These are phyloP conservation scores for Phylloscopus whistleri DNA, from an alignment of 2,113 vertebrate genomes.

Conservation along the genomic window DNA sequence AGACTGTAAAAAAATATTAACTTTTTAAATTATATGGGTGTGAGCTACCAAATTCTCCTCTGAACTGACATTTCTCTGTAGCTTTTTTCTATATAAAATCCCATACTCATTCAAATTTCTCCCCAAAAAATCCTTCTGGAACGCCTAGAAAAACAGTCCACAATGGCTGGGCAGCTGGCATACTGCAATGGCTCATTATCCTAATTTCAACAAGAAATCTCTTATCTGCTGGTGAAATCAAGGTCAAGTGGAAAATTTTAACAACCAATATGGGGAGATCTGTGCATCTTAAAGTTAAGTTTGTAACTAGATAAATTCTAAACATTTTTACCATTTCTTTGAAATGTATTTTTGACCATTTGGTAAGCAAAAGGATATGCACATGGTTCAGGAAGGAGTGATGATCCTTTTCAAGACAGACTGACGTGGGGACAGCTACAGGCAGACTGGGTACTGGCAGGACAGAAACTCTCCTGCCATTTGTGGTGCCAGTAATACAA, in stretches of 20 bases:
- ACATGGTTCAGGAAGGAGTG: neutral
- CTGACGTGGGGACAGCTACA: neutral
- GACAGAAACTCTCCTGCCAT: neutral
- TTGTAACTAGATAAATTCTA: neutral
- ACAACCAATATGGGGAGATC: neutral
- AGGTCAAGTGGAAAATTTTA: neutral
- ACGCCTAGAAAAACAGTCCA: neutral
- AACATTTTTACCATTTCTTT: neutral
- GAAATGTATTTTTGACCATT: neutral
- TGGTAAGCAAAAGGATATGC: neutral
- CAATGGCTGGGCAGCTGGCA: neutral
- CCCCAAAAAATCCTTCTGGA: neutral
- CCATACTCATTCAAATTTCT: neutral
- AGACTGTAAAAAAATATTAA: neutral
- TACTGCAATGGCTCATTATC: neutral
- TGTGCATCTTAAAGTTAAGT: neutral
- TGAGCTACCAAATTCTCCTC: neutral
- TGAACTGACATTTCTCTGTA: neutral
- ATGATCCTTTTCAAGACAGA: neutral
- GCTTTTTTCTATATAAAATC: neutral
- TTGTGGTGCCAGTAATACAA: neutral
- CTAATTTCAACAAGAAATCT: neutral
- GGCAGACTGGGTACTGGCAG: neutral
- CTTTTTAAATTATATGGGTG: neutral
- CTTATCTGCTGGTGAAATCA: neutral